Evolutionary conservation across 2,797 vertebrate genomes (phyloP), one percentile per base, ranked within the genome.

Genomic region (Phaenicophaeus curvirostris): DNA sequence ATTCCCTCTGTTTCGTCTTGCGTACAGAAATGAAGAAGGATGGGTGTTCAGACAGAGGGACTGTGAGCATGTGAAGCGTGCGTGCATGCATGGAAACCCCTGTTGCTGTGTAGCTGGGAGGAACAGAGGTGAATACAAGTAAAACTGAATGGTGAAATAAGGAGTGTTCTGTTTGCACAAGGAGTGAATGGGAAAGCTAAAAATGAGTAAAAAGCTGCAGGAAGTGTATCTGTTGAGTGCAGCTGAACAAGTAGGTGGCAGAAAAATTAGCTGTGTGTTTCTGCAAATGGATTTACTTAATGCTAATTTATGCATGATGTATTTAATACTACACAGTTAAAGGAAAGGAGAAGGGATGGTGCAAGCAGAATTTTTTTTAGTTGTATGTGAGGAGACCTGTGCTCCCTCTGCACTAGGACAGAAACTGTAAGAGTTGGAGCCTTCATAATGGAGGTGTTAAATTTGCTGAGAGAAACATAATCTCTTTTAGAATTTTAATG

Each of bases 41-140:
- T 28, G 28, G 10, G 3, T 68, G 33, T 15, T 85, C 54, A 85
- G 24, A 39, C 6, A 42, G 8, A 13, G 20, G 28, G 44, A 39
- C 35, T 75, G 41, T 33, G 35, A 50, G 50, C 27, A 7, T 0
- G 1, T 37, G 50, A 81, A 30, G 6, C 6, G 9, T n/a, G n/a
- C 39, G 39, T 48, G 44, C 10, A 2, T 5, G 33, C 17, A 16
- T 46, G 58, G 35, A 89, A 46, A 17, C 10, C 7, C 4, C 7
- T 24, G 6, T 8, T 42, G 75, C 5, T 75, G 54, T 37, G 28
- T 3, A 53, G 8, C 41, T 75, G 42, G 16, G 53, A 25, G 48
- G 31, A 48, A 11, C 14, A n/a, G 57, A 59, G 7, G 27, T 51
- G 35, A 54, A 55, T 55, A 8, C 5, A 54, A 50, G 39, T 24